Conservation (phyloP, 2,888 invertebrate species). For the Quadroppia sp. region DNA sequence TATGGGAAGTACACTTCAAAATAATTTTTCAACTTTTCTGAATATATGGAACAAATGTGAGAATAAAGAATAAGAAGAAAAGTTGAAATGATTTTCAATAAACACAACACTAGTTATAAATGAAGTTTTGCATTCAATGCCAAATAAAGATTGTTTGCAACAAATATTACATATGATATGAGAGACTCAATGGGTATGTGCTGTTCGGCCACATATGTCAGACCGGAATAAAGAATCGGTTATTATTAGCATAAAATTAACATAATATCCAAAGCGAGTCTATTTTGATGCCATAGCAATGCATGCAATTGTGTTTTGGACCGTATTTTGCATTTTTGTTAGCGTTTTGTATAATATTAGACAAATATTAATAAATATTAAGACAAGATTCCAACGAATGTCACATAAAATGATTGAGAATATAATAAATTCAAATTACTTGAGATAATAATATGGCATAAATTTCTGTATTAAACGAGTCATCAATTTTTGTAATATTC, state of each 20-base stretch:
- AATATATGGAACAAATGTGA: too few relatives aligned
- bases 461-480: conserved; percentile 17
- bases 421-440: conserved; percentile 22
- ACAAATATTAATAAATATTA: conserved; percentile 8
- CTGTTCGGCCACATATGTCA: conserved; percentile 18
- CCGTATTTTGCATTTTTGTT: neutral
- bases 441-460: conserved; percentile 14
- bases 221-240: conserved; percentile 19
- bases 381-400: neutral
- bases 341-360: neutral
- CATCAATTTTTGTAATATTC: conserved; percentile 17
- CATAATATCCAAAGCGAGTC: conserved; percentile 11
- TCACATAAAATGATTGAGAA: neutral
- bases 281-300: neutral
- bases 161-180: neutral
- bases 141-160: neutral
- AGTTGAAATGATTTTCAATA: too few relatives aligned
- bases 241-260: conserved; percentile 32
- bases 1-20: too few relatives aligned
- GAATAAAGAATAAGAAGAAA: too few relatives aligned
- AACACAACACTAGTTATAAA: too few relatives aligned
- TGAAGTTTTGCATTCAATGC: conserved; percentile 1
- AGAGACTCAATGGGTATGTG: neutral
- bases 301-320: neutral
- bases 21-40: too few relatives aligned